A percentile compares a stretch with the other conserved stretches of the same genome.
Evolutionary conservation across 2,888 invertebrate genomes (phyloP).

Genomic region (Sesia bembeciformis): DNA sequence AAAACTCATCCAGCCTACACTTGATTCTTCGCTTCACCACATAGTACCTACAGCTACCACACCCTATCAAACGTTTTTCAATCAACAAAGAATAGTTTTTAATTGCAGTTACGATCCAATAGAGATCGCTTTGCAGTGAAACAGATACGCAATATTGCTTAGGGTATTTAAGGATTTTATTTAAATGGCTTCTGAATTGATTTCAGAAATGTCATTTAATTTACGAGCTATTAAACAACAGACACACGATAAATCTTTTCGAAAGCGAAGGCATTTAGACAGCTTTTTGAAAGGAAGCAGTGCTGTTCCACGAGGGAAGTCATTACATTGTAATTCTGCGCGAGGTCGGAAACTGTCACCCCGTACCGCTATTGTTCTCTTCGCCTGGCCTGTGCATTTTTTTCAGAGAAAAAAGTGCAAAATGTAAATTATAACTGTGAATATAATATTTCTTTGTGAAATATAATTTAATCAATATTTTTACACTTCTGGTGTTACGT

Average conservation of each 20-base stretch:
- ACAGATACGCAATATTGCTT: conserved; percentile 11
- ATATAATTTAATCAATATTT: too few species aligned
- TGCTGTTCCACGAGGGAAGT: not conserved
- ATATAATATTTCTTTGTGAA: too few species aligned
- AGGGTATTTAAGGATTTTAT: conserved; percentile 7
- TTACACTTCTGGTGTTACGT: too few species aligned
- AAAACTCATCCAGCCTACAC: too few species aligned
- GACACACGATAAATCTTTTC: not conserved
- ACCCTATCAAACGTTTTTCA: not conserved
- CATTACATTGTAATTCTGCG: not conserved
- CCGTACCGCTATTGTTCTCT: not conserved
- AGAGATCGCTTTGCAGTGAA: conserved; percentile 6
- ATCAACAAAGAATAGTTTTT: not conserved
- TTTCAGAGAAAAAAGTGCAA: too few species aligned
- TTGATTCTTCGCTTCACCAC: too few species aligned
- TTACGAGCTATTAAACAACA: not conserved
- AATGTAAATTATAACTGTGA: too few species aligned
- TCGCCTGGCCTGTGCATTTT: not conserved
- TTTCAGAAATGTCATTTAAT: not conserved
- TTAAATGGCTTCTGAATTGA: not conserved
- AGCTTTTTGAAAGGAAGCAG: not conserved
- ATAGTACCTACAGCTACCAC: too few species aligned
- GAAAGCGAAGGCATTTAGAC: not conserved
- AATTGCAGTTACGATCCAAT: not conserved
- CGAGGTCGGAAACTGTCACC: not conserved